Conservation (phyloP, 2,113 vertebrate genomes). For the Esox niger region DNA sequence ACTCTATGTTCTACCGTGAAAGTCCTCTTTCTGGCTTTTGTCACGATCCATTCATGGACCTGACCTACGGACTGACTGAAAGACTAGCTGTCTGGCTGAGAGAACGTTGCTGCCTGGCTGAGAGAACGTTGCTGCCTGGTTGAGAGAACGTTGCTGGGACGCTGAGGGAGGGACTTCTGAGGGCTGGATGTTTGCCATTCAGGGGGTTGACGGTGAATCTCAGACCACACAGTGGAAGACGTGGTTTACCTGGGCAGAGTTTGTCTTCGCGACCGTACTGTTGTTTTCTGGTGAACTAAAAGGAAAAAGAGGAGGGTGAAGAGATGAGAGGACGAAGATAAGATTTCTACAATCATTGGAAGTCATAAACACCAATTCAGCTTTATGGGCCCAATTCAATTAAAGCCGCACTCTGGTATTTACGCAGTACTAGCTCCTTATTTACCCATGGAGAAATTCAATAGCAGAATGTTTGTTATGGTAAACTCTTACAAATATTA, state of each 20-base stretch:
- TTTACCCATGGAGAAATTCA: too few relatives aligned
- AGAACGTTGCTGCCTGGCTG: constrained; percentile 45
- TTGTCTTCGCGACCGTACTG: constrained; percentile 64
- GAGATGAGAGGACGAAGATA: constrained; percentile 4
- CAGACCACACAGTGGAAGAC: constrained; percentile 54
- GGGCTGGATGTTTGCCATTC: constrained; percentile 52
- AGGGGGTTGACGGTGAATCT: constrained; percentile 55
- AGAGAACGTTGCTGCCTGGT: too few relatives aligned
- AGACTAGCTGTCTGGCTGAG: too few relatives aligned
- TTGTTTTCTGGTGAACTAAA: constrained; percentile 62
- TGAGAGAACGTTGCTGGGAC: constrained; percentile 27
- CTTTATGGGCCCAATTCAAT: constrained; percentile 55
- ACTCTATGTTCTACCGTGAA: too few relatives aligned
- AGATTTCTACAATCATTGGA: constrained; percentile 66
- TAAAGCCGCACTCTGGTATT: too few relatives aligned
- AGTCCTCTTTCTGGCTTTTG: not conserved
- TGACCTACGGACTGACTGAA: too few relatives aligned
- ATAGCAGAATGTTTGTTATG: too few relatives aligned
- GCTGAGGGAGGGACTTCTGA: constrained; percentile 40
- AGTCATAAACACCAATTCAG: constrained; percentile 71
- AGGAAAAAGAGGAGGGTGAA: constrained; percentile 4
- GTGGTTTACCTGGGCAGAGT: constrained; percentile 52
- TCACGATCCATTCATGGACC: too few relatives aligned
- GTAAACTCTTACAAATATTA: too few relatives aligned
- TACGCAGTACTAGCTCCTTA: too few relatives aligned